Conservation (phyloP, 2,888 invertebrate genomes). For the Dasypogon diadema region DNA sequence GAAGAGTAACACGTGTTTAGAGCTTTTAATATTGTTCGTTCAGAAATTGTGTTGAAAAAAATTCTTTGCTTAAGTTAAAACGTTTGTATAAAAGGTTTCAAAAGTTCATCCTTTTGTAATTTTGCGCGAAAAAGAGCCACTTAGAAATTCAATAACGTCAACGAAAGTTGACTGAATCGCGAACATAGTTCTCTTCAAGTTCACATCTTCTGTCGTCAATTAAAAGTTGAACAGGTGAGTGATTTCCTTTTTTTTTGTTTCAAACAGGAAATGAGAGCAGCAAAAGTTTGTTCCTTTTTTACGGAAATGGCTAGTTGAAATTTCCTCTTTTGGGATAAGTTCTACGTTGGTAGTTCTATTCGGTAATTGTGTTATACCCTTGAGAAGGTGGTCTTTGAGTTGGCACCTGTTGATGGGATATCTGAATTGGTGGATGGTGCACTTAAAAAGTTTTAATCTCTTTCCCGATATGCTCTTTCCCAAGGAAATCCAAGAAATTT, state of each 20-base stretch:
- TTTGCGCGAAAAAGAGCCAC: not conserved
- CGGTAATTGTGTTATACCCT: not conserved
- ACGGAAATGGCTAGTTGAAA: not conserved
- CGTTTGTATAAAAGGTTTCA: not conserved
- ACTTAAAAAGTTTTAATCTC: conserved; percentile 16
- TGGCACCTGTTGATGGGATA: conserved; percentile 2
- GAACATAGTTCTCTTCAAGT: not conserved
- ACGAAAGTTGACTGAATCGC: not conserved
- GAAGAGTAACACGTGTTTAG: not conserved
- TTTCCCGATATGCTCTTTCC: not conserved
- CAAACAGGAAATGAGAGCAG: not conserved
- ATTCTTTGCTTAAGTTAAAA: not conserved
- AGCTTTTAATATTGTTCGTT: not conserved
- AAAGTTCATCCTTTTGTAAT: not conserved
- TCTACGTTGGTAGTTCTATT: not conserved
- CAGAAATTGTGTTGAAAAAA: not conserved
- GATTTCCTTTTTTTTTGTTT: conserved; percentile 11
- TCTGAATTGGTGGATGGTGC: too few species aligned
- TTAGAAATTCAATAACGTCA: too few species aligned
- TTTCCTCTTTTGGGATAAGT: conserved; percentile 11
- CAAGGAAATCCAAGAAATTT: too few species aligned
- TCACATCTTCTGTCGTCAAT: not conserved
- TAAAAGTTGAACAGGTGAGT: conserved; percentile 39
- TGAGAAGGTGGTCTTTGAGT: not conserved
- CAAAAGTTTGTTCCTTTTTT: not conserved